These are phyloP conservation scores for Caenorhabditis drosophilae DNA, from an alignment of 2,888 invertebrate genomes.

Conservation along the genomic window DNA sequence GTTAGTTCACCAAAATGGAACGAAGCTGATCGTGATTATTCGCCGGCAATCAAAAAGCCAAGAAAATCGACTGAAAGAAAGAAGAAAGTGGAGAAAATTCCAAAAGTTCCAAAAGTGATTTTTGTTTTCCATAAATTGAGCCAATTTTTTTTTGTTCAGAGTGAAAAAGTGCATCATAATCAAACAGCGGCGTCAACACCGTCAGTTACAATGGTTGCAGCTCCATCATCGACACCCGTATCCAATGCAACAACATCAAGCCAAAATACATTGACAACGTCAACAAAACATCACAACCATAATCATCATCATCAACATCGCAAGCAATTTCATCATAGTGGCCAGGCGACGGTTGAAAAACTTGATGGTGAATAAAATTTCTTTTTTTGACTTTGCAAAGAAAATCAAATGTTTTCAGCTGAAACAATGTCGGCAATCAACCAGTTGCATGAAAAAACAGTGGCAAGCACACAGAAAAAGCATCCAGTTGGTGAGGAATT, in stretches of 20 bases:
- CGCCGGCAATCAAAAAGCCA: conserved; percentile 39
- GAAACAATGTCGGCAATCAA: conserved; percentile 5
- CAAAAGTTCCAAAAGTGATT: conserved; percentile 20
- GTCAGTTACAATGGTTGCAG: neutral
- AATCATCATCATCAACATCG: neutral
- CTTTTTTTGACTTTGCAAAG: neutral
- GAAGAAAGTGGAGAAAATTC: conserved; percentile 9
- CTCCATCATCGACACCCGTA: neutral
- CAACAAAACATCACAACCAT: neutral
- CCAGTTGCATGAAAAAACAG: conserved; percentile 4
- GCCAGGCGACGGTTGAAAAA: neutral
- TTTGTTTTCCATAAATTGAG: neutral
- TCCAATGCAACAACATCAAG: neutral
- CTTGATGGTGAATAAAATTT: neutral
- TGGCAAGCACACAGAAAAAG: neutral
- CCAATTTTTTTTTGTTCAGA: neutral
- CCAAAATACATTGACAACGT: neutral
- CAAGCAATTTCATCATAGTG: neutral
- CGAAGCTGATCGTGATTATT: conserved; percentile 42
- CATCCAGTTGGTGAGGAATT: conserved; percentile 2
- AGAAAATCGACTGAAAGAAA: conserved; percentile 32
- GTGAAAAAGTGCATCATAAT: neutral
- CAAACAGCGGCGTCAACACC: conserved; percentile 10
- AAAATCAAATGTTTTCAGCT: conserved; percentile 5
- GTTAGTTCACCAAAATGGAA: conserved; percentile 36